phyloP scores from a whole-genome alignment of 2,113 vertebrate species.

The Corythoichthys intestinalis region DNA sequence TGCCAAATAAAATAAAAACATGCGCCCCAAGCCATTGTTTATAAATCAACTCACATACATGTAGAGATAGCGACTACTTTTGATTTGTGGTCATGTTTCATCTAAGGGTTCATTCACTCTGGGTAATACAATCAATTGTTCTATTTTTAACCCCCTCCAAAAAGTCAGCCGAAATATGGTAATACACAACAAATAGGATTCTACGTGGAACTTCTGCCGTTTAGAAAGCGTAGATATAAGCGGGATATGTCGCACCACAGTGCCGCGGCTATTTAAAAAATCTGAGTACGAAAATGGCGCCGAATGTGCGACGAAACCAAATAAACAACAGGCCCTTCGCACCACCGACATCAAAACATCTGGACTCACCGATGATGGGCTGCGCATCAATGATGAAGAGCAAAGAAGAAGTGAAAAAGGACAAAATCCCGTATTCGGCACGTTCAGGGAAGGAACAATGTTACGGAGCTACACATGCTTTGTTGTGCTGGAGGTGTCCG shows the following conservation, averaged over 20 bases:
- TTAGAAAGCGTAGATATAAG: slow-evolving; percentile 1
- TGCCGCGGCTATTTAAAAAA: slow-evolving; percentile 65
- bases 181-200: neutral
- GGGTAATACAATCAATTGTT: neutral
- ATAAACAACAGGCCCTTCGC: slow-evolving; percentile 44
- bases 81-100: slow-evolving; percentile 13
- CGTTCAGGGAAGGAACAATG: slow-evolving; percentile 45
- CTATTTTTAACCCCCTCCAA: too few relatives aligned
- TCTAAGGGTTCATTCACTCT: neutral
- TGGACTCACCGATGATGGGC: slow-evolving; percentile 61
- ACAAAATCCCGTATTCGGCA: slow-evolving; percentile 36
- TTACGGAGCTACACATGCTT: slow-evolving; percentile 61
- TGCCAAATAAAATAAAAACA: neutral
- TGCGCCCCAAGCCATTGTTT: slow-evolving; percentile 16
- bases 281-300: slow-evolving; percentile 70
- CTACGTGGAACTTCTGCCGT: slow-evolving; percentile 7
- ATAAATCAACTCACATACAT: slow-evolving; percentile 8
- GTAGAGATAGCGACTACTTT: slow-evolving; percentile 4
- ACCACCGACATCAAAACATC: neutral
- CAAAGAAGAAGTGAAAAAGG: slow-evolving; percentile 17
- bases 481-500: slow-evolving; percentile 66
- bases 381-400: slow-evolving; percentile 40
- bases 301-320: slow-evolving; percentile 65
- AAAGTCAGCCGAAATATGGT: neutral
- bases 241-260: slow-evolving; percentile 14